Percentiles rank a stretch among this genome's conserved stretches.
phyloP scores from a whole-genome alignment of 2,113 vertebrate genomes.

The Elephantulus edwardii region DNA sequence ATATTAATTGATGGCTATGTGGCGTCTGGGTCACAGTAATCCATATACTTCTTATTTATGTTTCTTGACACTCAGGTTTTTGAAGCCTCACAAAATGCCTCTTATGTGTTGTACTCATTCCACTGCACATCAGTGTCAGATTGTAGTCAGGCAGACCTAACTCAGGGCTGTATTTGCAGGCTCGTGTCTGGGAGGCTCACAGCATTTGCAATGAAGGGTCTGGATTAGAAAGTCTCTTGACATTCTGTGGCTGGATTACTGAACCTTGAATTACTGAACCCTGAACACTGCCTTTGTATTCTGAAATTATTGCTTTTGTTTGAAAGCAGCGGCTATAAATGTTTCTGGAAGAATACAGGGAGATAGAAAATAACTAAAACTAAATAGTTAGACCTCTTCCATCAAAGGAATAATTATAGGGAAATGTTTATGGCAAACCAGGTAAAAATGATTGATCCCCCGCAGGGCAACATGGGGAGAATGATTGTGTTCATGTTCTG shows the following conservation, averaged over 20 bases:
- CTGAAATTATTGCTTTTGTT: conserved; percentile 50
- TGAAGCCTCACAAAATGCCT: not conserved
- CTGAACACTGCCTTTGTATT: conserved; percentile 12
- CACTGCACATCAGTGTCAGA: not conserved
- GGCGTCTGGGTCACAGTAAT: not conserved
- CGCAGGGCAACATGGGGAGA: not conserved
- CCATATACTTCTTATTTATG: not conserved
- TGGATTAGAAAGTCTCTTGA: not conserved
- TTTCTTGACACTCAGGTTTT: not conserved
- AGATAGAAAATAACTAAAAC: conserved; percentile 32
- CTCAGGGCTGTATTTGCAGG: not conserved
- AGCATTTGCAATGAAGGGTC: not conserved
- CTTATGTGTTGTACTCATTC: not conserved
- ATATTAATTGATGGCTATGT: not conserved
- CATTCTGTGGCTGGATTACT: not conserved
- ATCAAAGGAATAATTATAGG: not conserved
- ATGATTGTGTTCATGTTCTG: not conserved
- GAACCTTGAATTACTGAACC: conserved; percentile 27
- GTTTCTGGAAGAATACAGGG: not conserved
- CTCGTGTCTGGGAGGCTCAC: not conserved
- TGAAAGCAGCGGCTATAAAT: conserved; percentile 33
- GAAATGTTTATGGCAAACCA: conserved; percentile 42
- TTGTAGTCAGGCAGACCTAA: conserved; percentile 6
- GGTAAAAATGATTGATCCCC: not conserved
- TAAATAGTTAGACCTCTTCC: conserved; percentile 9